Conservation (phyloP, 2,113 vertebrate species). For the Megaptera novaeangliae region DNA sequence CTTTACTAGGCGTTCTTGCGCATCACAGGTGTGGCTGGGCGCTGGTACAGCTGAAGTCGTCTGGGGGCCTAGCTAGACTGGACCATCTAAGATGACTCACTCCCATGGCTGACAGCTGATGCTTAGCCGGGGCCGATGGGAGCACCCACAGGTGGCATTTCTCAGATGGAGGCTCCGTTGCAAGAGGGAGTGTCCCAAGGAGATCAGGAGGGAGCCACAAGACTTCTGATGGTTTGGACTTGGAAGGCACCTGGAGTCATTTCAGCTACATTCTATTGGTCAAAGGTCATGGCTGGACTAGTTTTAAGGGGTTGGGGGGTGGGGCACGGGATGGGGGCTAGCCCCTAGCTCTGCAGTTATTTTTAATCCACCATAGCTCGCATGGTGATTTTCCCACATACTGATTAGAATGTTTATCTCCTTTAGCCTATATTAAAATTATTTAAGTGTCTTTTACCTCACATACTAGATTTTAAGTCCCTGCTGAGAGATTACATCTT, state of each 20-base stretch:
- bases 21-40: neutral
- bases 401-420: neutral
- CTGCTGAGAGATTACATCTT: neutral
- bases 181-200: neutral
- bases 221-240: neutral
- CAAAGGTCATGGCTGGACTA: neutral
- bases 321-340: neutral
- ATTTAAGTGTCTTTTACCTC: neutral
- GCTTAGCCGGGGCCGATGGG: neutral
- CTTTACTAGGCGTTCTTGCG: neutral
- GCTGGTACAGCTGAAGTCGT: neutral
- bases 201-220: neutral
- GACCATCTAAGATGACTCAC: rapidly evolving
- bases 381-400: neutral
- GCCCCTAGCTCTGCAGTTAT: neutral
- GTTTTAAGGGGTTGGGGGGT: neutral
- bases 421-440: neutral
- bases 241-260: neutral
- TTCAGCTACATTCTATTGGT: neutral
- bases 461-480: neutral
- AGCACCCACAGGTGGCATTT: neutral
- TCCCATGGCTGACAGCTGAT: neutral
- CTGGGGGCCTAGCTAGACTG: neutral
- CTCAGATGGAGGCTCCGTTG: neutral
- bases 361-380: neutral